These are phyloP conservation scores for Ricordea florida DNA, from an alignment of 92 coral and sea anemone species.

Conservation along the genomic window DNA sequence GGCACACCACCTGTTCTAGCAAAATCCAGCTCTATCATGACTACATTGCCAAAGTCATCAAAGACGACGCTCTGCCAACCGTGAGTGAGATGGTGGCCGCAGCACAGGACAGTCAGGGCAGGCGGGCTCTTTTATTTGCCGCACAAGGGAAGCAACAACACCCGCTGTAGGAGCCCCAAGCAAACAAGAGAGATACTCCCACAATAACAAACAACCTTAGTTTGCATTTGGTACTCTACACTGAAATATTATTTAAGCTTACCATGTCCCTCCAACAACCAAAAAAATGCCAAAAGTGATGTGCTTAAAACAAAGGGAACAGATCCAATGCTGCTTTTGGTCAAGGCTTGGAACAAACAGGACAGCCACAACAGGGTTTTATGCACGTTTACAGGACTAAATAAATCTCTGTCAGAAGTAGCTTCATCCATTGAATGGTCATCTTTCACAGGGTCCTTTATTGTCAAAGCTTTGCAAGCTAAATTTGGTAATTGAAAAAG, in stretches of 20 bases:
- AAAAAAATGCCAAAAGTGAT: constrained; percentile 47
- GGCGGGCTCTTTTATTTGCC: too few species aligned
- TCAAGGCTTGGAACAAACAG: constrained; percentile 5
- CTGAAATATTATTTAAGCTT: neutral
- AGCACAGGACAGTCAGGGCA: too few species aligned
- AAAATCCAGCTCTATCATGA: too few species aligned
- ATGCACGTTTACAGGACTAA: neutral
- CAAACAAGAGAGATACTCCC: too few species aligned
- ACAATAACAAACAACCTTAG: too few species aligned
- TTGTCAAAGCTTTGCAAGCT: constrained; percentile 4
- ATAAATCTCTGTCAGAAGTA: neutral
- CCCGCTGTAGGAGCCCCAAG: too few species aligned
- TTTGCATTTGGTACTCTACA: too few species aligned
- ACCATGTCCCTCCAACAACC: constrained; percentile 67
- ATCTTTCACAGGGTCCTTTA: neutral
- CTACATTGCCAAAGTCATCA: too few species aligned
- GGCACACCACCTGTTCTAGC: too few species aligned
- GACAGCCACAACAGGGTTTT: neutral
- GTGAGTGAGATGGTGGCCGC: too few species aligned
- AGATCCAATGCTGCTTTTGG: neutral
- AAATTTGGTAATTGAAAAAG: neutral
- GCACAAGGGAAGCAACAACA: too few species aligned
- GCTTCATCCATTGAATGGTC: neutral
- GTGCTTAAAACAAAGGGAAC: constrained; percentile 33
- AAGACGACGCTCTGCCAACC: too few species aligned